These are phyloP conservation scores for Oplegnathus fasciatus DNA, from an alignment of 2,113 vertebrate genomes.

Conservation along the genomic window DNA sequence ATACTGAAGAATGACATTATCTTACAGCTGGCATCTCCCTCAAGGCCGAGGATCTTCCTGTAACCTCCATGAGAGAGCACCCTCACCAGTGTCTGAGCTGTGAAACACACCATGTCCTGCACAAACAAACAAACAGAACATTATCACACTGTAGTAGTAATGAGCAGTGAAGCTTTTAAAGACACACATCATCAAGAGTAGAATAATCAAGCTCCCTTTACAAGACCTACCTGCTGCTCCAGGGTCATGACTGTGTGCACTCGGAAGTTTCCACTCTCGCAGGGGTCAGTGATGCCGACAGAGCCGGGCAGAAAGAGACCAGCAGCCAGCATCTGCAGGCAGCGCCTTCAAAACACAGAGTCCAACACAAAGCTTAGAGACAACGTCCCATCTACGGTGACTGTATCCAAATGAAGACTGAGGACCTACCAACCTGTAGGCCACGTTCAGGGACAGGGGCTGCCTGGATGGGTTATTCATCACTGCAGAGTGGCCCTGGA, in stretches of 20 bases:
- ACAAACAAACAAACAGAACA: slow-evolving; percentile 17
- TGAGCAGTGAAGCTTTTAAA: neutral
- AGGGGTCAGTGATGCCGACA: slow-evolving; percentile 96
- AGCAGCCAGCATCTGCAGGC: slow-evolving; percentile 96
- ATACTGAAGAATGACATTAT: neutral
- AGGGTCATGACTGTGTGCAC: slow-evolving; percentile 99
- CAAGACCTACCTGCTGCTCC: slow-evolving; percentile 92
- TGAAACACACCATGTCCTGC: slow-evolving; percentile 98
- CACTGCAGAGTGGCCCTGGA: slow-evolving; percentile 95
- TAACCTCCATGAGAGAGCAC: slow-evolving; percentile 96
- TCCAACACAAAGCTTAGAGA: neutral
- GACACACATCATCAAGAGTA: neutral
- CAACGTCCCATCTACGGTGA: fast-evolving
- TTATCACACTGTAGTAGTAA: neutral
- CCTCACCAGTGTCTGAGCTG: slow-evolving; percentile 94
- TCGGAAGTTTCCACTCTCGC: slow-evolving; percentile 96
- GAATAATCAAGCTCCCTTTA: neutral
- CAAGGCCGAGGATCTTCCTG: slow-evolving; percentile 96
- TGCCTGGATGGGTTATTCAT: slow-evolving; percentile 99
- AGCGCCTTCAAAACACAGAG: slow-evolving; percentile 86
- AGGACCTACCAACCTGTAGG: slow-evolving; percentile 90
- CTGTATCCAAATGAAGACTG: fast-evolving
- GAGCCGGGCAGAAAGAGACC: slow-evolving; percentile 97
- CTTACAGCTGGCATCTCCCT: slow-evolving; percentile 97
- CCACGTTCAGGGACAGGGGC: slow-evolving; percentile 94